Base-by-base conservation (phyloP, 1,140 invertebrate genomes). In the Cephus cinctus region DNA sequence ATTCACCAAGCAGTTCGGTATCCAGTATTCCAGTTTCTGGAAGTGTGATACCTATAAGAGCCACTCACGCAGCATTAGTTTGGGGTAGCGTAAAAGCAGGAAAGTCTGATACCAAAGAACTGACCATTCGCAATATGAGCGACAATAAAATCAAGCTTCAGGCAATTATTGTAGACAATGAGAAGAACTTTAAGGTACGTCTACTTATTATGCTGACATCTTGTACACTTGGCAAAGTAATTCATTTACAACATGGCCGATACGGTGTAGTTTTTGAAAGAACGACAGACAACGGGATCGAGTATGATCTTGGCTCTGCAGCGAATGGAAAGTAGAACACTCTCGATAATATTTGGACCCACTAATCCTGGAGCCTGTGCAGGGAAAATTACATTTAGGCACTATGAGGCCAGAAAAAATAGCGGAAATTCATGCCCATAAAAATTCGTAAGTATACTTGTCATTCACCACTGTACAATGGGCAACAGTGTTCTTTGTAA, bases 1-100 rank as follows among this genome's bases (percentile, higher is more conserved):
- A 71, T 67, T 76, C 74, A 11, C 73, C 73, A 8, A 52, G 61
- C 4, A 72, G 73, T 51, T 63, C 65, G 22, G 61, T 54, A 19
- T 71, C 69, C 15, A 54, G 59, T 18, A 53, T 59, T 15, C 56
- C 67, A n/a, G 57, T 69, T 14, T 38, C 57, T 9, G 67, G 65
- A 18, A 59, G 68, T 20, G 52, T 55, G 49, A 64, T 80, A 32
- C 78, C 79, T 6, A 76, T 81, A 20, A 63, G 69, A 51, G 71
- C 76, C 15, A 79, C 75, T 9, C 73, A 77, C 19, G 67, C 64
- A 43, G 70, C 78, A 50, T 48, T 81, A 5, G 68, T 78, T 34
- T 81, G 80, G 80, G 78, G 73, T 15, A 80, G 76, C 39, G 47
- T 80, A 14, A 76, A 72, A 60, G 54, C 63, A 12, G 77, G 76